Percentiles rank a stretch among this genome's conserved stretches.
Evolutionary conservation across 2,797 vertebrate genomes (phyloP).

Genomic region (Tolypeutes matacus): DNA sequence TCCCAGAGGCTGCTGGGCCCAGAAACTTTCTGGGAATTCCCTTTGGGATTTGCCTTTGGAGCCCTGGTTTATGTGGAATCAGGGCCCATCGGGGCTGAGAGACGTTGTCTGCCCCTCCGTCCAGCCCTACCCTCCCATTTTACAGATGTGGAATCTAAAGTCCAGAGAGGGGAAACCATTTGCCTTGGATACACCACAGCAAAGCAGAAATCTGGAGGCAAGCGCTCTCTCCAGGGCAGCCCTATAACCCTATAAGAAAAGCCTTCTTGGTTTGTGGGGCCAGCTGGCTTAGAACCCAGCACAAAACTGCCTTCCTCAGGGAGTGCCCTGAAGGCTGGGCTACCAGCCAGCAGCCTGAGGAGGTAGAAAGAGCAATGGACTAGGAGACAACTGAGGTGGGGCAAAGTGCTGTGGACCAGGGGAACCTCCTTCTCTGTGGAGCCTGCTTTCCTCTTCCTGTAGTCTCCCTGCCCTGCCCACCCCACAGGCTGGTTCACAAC

Average conservation of each 20-base stretch:
- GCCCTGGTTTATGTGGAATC: background rate
- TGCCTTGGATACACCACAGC: background rate
- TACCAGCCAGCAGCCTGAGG: background rate
- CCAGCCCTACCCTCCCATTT: background rate
- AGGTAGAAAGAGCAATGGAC: background rate
- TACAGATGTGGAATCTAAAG: background rate
- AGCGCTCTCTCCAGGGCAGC: background rate
- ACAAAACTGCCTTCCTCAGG: background rate
- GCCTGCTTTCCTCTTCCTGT: background rate
- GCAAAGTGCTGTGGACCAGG: background rate
- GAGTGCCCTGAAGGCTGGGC: background rate
- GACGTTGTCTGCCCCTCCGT: rapidly evolving
- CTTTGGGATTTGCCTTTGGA: background rate
- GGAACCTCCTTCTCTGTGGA: background rate
- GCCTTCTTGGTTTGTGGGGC: background rate
- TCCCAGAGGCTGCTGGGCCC: background rate
- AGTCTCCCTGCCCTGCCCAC: background rate
- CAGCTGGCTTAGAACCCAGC: background rate
- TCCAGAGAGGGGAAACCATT: background rate
- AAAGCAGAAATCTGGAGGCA: background rate
- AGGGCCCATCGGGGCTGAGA: background rate
- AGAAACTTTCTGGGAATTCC: background rate
- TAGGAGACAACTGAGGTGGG: background rate
- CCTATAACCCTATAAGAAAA: background rate
- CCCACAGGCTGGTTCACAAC: too few species aligned